These are phyloP conservation scores for Metopolophium dirhodum DNA, from an alignment of 1,140 invertebrate genomes.

Conservation along the genomic window DNA sequence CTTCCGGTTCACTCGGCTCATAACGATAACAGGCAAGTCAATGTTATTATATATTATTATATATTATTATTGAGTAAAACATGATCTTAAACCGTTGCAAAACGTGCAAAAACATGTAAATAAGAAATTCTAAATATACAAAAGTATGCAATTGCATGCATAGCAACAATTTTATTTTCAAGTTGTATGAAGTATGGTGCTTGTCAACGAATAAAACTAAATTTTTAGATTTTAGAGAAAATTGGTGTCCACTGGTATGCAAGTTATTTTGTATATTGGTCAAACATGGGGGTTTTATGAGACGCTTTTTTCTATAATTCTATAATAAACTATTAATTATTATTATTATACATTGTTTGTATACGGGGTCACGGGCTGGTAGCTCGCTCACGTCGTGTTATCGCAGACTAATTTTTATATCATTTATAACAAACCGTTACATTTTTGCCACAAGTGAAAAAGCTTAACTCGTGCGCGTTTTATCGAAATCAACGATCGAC, in stretches of 20 bases:
- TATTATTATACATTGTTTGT: not conserved
- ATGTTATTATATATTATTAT: not conserved
- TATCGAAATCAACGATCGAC: not conserved
- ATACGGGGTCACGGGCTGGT: not conserved
- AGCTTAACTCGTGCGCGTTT: not conserved
- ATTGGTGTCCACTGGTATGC: not conserved
- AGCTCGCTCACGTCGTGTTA: not conserved
- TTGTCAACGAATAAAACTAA: not conserved
- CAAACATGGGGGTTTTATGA: too few relatives aligned
- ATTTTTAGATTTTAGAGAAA: not conserved
- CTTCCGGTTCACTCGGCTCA: not conserved
- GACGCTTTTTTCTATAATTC: too few relatives aligned
- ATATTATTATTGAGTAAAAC: not conserved
- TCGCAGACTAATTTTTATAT: not conserved
- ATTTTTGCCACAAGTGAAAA: not conserved
- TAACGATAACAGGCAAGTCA: not conserved
- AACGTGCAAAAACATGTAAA: too few relatives aligned
- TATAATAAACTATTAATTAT: too few relatives aligned
- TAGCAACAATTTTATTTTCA: too few relatives aligned
- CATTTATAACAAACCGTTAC: not conserved
- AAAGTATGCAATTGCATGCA: too few relatives aligned
- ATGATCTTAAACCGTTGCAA: too few relatives aligned
- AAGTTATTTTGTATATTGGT: too few relatives aligned
- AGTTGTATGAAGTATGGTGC: too few relatives aligned
- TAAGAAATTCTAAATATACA: too few relatives aligned